These are phyloP conservation scores for Hydropotes inermis DNA, from an alignment of 2,113 vertebrate species.

Conservation along the genomic window DNA sequence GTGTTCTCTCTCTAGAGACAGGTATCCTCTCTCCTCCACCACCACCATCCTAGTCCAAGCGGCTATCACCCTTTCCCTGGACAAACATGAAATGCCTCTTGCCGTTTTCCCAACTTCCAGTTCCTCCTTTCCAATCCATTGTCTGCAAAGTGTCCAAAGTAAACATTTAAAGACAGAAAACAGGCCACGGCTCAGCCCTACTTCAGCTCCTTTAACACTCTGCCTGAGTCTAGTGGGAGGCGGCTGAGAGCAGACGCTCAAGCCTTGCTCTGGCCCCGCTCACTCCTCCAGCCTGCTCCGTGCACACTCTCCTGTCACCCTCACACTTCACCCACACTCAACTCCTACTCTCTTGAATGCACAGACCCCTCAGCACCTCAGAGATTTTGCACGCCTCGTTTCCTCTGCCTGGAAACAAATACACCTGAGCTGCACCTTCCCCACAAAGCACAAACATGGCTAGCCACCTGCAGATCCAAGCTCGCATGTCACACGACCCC, in stretches of 20 bases:
- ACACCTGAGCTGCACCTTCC: too few species aligned
- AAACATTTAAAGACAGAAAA: not conserved
- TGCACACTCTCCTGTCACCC: not conserved
- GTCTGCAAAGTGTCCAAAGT: not conserved
- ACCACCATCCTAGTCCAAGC: not conserved
- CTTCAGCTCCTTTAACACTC: not conserved
- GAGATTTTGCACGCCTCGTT: not conserved
- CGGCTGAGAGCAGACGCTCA: rapidly evolving
- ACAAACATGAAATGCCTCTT: not conserved
- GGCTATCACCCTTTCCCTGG: not conserved
- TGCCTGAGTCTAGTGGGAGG: not conserved
- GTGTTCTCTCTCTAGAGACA: too few species aligned
- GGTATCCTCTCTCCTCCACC: not conserved
- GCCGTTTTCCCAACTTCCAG: not conserved
- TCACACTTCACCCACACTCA: not conserved
- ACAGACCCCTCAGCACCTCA: not conserved
- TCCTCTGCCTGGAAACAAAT: not conserved
- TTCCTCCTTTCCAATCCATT: not conserved
- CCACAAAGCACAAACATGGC: not conserved
- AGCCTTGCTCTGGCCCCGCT: not conserved
- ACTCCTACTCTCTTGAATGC: not conserved
- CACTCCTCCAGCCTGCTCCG: not conserved
- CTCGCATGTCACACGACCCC: not conserved
- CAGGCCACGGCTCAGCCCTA: not conserved
- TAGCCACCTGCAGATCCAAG: not conserved